A percentile compares a stretch with the other conserved stretches of the same genome.
Conservation (phyloP, 2,113 vertebrate species). For the Peromyscus californicus region DNA sequence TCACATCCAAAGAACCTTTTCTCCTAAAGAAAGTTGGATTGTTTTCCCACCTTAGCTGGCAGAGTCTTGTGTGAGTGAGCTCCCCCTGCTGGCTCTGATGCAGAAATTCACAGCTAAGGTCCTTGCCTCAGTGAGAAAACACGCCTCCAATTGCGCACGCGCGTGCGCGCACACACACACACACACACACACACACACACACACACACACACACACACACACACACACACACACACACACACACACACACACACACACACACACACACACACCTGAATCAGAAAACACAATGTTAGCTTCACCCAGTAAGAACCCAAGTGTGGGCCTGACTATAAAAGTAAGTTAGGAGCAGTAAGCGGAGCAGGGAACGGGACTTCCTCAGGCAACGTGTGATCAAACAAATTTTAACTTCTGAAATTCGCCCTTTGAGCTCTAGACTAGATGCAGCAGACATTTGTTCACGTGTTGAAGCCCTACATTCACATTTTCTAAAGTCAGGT, state of each 20-base stretch:
- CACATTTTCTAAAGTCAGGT: constrained; percentile 39
- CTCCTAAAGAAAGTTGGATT: constrained; percentile 67
- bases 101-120: constrained; percentile 52
- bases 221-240: no score
- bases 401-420: constrained; percentile 28
- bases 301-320: constrained; percentile 58
- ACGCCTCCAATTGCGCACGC: no score
- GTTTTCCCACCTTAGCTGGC: not conserved
- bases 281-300: constrained; percentile 68
- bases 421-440: not conserved
- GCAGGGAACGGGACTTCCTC: constrained; percentile 65
- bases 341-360: constrained; percentile 45
- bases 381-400: constrained; percentile 17
- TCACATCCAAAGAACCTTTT: constrained; percentile 19
- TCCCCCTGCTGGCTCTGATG: constrained; percentile 80
- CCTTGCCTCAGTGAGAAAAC: constrained; percentile 18
- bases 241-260: no score
- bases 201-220: no score
- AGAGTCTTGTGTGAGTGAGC: constrained; percentile 74
- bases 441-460: constrained; percentile 34
- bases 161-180: no score
- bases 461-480: constrained; percentile 51
- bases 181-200: not conserved
- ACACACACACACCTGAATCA: not conserved
- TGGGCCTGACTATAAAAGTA: not conserved